These are phyloP conservation scores for Acanthurus tractus DNA, from an alignment of 2,797 vertebrate species.

Conservation along the genomic window DNA sequence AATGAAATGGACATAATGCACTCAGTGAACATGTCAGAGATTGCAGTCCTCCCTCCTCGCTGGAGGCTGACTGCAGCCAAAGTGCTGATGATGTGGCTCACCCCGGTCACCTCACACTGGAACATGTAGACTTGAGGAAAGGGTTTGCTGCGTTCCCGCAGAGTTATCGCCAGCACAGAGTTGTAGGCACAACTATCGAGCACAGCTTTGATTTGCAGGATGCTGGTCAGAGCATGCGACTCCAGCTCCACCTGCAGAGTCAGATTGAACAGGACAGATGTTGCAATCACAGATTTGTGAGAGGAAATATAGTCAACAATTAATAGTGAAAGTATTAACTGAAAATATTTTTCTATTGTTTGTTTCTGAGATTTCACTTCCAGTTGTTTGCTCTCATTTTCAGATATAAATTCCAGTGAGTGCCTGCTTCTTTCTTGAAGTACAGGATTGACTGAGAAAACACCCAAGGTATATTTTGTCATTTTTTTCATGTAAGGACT, in stretches of 20 bases:
- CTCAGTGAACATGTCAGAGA: background rate
- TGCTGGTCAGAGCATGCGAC: conserved; percentile 76
- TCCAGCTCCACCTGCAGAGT: conserved; percentile 89
- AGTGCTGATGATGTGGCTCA: conserved; percentile 73
- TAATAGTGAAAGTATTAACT: background rate
- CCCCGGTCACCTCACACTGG: conserved; percentile 90
- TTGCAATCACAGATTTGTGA: background rate
- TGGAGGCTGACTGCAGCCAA: background rate
- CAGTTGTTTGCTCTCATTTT: background rate
- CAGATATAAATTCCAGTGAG: background rate
- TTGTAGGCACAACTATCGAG: conserved; percentile 86
- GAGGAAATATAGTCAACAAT: background rate
- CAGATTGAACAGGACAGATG: conserved; percentile 11
- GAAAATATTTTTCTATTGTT: background rate
- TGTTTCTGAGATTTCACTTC: background rate
- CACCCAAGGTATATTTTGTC: no score
- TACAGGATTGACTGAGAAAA: no score
- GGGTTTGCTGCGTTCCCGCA: conserved; percentile 74
- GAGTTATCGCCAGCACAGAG: conserved; percentile 87
- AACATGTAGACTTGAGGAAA: conserved; percentile 88
- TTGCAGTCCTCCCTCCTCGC: no score
- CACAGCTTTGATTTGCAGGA: conserved; percentile 78
- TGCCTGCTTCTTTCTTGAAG: no score
- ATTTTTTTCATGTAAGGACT: no score
- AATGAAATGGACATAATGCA: background rate